phyloP scores from a whole-genome alignment of 2,888 invertebrate species.

The Venusia cambrica region DNA sequence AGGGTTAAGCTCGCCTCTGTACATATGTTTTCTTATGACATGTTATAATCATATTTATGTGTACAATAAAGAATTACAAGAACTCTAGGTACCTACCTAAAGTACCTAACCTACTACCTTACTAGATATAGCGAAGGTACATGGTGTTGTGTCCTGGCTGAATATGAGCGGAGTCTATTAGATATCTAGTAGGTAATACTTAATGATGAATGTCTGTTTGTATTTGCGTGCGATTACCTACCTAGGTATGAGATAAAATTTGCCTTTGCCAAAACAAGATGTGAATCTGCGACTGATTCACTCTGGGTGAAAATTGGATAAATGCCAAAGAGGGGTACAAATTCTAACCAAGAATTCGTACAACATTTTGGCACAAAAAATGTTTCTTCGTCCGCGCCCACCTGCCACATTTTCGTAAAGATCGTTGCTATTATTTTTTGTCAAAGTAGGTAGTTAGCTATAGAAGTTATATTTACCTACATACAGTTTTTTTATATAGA shows the following conservation, averaged over 20 bases:
- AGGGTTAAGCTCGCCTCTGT: no score
- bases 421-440: no score
- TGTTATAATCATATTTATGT: no score
- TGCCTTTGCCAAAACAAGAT: conserved; percentile 65
- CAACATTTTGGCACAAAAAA: conserved; percentile 70
- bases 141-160: not conserved
- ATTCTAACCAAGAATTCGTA: conserved; percentile 51
- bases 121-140: no score
- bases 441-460: no score
- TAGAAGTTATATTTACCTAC: no score
- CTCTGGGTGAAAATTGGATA: conserved; percentile 57
- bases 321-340: conserved; percentile 59
- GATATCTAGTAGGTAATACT: not conserved
- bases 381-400: conserved; percentile 56
- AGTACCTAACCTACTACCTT: no score
- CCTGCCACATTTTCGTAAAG: conserved; percentile 51
- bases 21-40: no score
- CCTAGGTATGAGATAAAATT: conserved; percentile 27
- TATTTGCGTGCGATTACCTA: conserved; percentile 13
- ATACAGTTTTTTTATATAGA: no score
- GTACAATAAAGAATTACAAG: no score
- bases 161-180: not conserved
- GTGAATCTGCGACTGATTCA: conserved; percentile 62
- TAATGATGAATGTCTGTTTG: conserved; percentile 6
- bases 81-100: no score